Evolutionary conservation across 2,113 vertebrate genomes (phyloP).

Genomic region (Hippopotamus amphibius): DNA sequence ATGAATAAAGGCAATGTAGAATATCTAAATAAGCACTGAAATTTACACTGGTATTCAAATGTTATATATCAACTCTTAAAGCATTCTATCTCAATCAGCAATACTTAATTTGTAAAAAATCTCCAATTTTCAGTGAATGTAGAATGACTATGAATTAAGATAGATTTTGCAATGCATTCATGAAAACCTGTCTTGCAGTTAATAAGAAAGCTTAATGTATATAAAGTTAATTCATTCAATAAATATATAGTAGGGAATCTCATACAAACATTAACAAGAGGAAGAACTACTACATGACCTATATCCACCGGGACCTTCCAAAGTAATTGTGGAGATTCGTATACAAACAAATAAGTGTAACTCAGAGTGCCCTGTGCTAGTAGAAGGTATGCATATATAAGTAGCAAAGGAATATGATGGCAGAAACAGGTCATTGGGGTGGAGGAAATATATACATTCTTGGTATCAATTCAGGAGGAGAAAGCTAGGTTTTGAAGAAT

Average conservation of each 20-base stretch:
- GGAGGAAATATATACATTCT: background rate
- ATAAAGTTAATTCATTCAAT: background rate
- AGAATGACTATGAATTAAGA: constrained; percentile 5
- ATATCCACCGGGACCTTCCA: background rate
- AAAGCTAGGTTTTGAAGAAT: background rate
- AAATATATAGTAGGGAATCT: background rate
- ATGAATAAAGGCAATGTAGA: background rate
- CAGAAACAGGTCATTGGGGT: background rate
- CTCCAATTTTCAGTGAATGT: background rate
- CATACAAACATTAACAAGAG: background rate
- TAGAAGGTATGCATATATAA: background rate
- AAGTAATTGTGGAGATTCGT: background rate
- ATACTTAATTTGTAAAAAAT: background rate
- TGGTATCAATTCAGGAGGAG: background rate
- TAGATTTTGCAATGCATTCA: background rate
- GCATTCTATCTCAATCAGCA: background rate
- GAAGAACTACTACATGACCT: background rate
- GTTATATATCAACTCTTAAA: background rate
- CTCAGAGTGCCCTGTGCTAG: background rate
- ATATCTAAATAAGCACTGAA: background rate
- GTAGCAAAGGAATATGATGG: background rate
- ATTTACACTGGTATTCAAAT: background rate
- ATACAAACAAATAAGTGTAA: background rate
- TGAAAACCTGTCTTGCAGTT: background rate
- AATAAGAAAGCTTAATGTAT: background rate